Conservation (phyloP, 2,797 vertebrate species). For the Gallirallus australis region DNA sequence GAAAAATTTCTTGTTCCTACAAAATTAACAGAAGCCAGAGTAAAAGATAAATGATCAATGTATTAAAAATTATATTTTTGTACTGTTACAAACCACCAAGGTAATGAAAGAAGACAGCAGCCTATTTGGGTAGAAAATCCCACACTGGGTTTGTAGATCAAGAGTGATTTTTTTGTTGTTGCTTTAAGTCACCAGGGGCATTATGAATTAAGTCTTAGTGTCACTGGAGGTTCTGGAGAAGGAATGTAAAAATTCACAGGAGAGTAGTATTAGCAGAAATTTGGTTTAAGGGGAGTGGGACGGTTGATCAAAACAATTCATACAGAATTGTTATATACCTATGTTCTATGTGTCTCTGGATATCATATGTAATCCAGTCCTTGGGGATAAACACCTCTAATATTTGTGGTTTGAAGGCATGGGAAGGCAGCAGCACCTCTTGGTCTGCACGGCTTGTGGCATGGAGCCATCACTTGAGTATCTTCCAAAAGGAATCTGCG, state of each 20-base stretch:
- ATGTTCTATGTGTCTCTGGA: not conserved
- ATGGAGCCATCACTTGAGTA: rapidly evolving
- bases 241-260: not conserved
- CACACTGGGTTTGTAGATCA: not conserved
- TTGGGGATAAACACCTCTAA: not conserved
- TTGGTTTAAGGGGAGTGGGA: not conserved
- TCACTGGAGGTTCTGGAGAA: not conserved
- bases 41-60: not conserved
- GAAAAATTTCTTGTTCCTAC: not conserved
- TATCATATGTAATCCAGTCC: not conserved
- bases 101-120: not conserved
- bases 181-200: not conserved
- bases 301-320: not conserved
- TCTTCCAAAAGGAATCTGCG: not conserved
- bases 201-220: not conserved
- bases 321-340: not conserved
- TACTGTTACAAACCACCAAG: not conserved
- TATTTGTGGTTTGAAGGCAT: not conserved
- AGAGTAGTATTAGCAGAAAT: not conserved
- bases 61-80: not conserved
- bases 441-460: rapidly evolving
- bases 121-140: not conserved
- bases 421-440: rapidly evolving
- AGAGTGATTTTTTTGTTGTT: not conserved
- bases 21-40: not conserved